Evolutionary conservation across 2,797 vertebrate species (phyloP).

Genomic region (Chelonia mydas): DNA sequence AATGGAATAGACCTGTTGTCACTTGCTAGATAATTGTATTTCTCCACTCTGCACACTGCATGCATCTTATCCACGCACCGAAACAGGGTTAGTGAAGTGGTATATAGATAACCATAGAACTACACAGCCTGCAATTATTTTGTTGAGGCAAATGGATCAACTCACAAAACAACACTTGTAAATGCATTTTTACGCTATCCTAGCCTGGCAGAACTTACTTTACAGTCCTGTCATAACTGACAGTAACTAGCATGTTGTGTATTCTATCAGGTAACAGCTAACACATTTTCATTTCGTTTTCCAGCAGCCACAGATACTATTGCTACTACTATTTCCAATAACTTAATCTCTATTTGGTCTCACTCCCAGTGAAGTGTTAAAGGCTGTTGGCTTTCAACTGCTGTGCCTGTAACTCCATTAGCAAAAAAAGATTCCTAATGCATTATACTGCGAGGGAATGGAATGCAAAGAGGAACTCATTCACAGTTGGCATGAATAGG

Average conservation of each 20-base stretch:
- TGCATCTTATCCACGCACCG: background rate
- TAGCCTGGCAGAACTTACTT: background rate
- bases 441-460: background rate
- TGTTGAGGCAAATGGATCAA: background rate
- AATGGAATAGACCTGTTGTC: background rate
- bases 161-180: background rate
- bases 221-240: background rate
- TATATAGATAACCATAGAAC: background rate
- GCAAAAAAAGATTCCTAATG: background rate
- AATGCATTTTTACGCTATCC: background rate
- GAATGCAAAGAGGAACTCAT: background rate
- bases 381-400: background rate
- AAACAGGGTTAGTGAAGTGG: background rate
- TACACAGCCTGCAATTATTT: background rate
- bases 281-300: background rate
- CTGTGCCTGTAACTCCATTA: background rate
- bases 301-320: background rate
- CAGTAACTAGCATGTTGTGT: background rate
- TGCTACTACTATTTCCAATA: background rate
- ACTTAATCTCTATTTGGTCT: background rate
- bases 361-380: fast-evolving
- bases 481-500: background rate
- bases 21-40: background rate
- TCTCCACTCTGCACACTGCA: background rate
- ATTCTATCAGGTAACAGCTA: background rate